Conservation (phyloP, 1,140 invertebrate genomes). For the Aporrectodea caliginosa region DNA sequence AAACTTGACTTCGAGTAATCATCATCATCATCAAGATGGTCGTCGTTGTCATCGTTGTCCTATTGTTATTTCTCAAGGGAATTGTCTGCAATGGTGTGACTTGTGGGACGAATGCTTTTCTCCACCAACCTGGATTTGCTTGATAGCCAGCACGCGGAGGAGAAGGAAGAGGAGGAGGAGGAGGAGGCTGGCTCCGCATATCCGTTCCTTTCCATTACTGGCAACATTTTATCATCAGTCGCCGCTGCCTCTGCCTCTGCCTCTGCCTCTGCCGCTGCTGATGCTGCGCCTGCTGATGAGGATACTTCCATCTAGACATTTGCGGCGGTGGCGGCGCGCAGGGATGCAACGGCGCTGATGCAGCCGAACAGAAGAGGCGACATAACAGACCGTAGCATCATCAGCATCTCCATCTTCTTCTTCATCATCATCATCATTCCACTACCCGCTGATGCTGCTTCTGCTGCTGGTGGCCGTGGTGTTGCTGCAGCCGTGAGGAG, state of each 20-base stretch:
- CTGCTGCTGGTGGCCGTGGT: background rate
- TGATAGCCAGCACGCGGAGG: too few species aligned
- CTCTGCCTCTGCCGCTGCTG: background rate
- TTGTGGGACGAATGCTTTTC: too few species aligned
- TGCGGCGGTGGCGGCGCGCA: too few species aligned
- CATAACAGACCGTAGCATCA: background rate
- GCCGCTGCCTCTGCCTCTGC: background rate
- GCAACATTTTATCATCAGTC: background rate
- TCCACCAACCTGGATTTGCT: too few species aligned
- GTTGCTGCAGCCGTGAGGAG: background rate
- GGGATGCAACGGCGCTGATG: background rate
- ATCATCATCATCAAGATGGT: background rate
- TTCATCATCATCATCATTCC: background rate
- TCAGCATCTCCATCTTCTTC: background rate
- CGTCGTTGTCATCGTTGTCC: background rate
- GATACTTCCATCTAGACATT: background rate
- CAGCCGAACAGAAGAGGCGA: background rate
- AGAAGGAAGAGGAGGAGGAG: too few species aligned
- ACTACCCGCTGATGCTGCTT: background rate
- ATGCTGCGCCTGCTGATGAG: background rate
- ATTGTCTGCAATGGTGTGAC: background rate
- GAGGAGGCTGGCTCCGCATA: too few species aligned
- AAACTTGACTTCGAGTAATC: background rate
- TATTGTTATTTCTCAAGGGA: background rate
- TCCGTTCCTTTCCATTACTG: background rate